Percentiles rank a stretch among this genome's conserved stretches.
Evolutionary conservation across 1,140 invertebrate genomes (phyloP).

Genomic region (Brachionus plicatilis): DNA sequence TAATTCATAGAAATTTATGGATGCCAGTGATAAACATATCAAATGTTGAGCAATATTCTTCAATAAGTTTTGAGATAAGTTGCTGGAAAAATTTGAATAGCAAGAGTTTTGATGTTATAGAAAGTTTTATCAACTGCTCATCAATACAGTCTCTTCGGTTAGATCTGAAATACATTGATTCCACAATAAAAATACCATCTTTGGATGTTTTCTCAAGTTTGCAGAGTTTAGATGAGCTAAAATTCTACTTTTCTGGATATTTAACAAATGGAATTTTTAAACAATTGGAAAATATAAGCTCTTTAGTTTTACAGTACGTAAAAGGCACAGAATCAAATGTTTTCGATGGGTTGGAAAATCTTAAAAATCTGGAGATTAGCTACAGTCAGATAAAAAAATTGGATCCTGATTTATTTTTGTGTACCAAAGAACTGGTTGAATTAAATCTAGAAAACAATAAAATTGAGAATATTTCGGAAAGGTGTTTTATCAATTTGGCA

Average conservation of each 20-base stretch:
- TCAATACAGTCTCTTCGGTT: neutral
- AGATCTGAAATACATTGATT: neutral
- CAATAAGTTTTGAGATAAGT: neutral
- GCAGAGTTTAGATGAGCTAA: neutral
- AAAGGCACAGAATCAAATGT: neutral
- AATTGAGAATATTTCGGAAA: constrained; percentile 54
- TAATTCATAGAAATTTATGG: neutral
- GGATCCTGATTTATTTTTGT: neutral
- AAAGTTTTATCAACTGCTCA: neutral
- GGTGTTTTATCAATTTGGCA: neutral
- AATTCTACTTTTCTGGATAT: neutral
- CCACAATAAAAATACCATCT: neutral
- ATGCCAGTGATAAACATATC: neutral
- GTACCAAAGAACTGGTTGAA: neutral
- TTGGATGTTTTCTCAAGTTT: neutral
- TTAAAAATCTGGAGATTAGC: neutral
- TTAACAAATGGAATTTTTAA: neutral
- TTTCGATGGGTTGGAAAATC: neutral
- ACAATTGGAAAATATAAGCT: neutral
- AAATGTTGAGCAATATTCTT: too few species aligned
- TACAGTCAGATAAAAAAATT: neutral
- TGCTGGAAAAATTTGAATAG: neutral
- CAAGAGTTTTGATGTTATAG: neutral
- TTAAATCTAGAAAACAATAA: constrained; percentile 64
- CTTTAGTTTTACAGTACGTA: neutral